Percentiles rank a stretch among this genome's conserved stretches.
phyloP scores from a whole-genome alignment of 2,797 vertebrate species.

The Serranus cabrilla region DNA sequence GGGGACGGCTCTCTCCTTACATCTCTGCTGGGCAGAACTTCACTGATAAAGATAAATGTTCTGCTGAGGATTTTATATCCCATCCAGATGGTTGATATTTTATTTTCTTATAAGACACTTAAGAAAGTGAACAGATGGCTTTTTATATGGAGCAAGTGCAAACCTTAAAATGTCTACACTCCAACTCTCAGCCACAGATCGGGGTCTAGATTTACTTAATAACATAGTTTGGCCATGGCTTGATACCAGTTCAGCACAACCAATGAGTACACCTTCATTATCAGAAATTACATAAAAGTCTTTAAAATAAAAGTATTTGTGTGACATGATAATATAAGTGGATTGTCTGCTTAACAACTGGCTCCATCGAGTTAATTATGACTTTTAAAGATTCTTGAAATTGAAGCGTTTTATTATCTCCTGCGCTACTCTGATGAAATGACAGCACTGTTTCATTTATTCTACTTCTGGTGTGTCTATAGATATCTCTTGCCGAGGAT shows the following conservation, averaged over 20 bases:
- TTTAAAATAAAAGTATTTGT: not conserved
- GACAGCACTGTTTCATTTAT: not conserved
- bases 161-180: constrained; percentile 37
- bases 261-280: not conserved
- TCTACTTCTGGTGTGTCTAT: not conserved
- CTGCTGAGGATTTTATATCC: constrained; percentile 48
- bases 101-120: constrained; percentile 55
- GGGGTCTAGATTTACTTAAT: constrained; percentile 6
- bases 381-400: constrained; percentile 22
- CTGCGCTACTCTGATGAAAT: constrained; percentile 3
- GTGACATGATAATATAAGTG: constrained; percentile 11
- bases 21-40: constrained; percentile 14
- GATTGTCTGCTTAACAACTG: constrained; percentile 32
- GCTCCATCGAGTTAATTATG: constrained; percentile 16
- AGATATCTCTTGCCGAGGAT: not conserved
- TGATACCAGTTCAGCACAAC: not conserved
- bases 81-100: constrained; percentile 66
- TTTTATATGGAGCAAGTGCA: constrained; percentile 35
- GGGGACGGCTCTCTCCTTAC: not conserved
- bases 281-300: not conserved
- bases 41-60: constrained; percentile 62
- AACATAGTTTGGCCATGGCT: constrained; percentile 29
- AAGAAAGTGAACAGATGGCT: constrained; percentile 63
- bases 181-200: constrained; percentile 9
- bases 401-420: constrained; percentile 18